Evolutionary conservation across 2,888 invertebrate genomes (phyloP), one percentile per base, ranked within the genome.

Genomic region (Pantelozetes paolii): DNA sequence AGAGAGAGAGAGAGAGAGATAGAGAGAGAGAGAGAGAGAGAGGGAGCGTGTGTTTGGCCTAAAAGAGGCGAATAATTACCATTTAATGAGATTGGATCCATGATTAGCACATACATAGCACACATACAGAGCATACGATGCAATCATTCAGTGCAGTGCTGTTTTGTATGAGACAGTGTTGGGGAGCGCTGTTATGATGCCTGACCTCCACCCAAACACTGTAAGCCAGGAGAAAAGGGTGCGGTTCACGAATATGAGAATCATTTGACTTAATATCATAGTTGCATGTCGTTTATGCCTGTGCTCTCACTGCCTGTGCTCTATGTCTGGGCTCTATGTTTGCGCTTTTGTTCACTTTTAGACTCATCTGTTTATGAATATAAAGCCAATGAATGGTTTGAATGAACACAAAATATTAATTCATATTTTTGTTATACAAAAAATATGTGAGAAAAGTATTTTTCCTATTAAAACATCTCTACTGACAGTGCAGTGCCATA

Each of bases 21-120:
- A 36, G 45, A 54, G 54, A 20, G 23, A 54, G 54, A 54, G 67
- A 67, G 32, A 67, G 67, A 67, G 67, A 67, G 67, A 36, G 67
- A 67, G 36, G 15, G 67, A 67, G 54, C 9, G 54, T 20, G 23
- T 20, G 54, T 59, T 59, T 50, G 59, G 30, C 18, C 59, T 59
- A 30, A 59, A 59, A 59, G 59, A 59, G 59, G 59, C 59, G 59
- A 59, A 59, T 59, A 59, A 59, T 59, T 59, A 59, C 59, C 59
- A 59, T 59, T 59, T 59, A 59, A 59, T 59, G 59, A 59, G 59
- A 59, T 59, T 59, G 59, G 59, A 30, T 59, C 36, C 59, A 59
- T 59, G 59, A 59, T 59, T 59, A 59, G 59, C 59, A 59, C 59
- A 59, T 59, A 18, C 15, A 45, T n/a, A n/a, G n/a, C n/a, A n/a